phyloP scores from a whole-genome alignment of 2,797 vertebrate genomes.

The Cryptoprocta ferox region DNA sequence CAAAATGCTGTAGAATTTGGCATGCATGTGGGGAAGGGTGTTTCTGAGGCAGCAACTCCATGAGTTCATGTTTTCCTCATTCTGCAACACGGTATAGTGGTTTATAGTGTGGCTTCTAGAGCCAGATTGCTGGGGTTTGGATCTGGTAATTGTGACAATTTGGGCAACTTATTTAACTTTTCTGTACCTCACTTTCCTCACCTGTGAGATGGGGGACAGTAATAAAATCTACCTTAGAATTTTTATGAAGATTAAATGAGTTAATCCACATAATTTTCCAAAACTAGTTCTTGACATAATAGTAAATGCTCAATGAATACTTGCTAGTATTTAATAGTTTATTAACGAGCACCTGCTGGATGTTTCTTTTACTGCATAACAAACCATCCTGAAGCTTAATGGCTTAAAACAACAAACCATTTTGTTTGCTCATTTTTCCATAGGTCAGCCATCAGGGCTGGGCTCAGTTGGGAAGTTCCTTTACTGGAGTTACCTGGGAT shows the following conservation, averaged over 20 bases:
- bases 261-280: background rate
- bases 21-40: background rate
- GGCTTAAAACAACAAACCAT: background rate
- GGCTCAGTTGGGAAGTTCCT: background rate
- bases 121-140: background rate
- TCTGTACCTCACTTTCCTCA: background rate
- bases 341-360: background rate
- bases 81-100: background rate
- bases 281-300: background rate
- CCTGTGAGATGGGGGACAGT: background rate
- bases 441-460: background rate
- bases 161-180: background rate
- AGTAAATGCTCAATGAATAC: background rate
- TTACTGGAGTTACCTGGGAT: background rate
- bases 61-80: background rate
- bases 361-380: background rate
- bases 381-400: background rate
- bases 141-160: background rate
- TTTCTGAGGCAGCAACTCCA: background rate
- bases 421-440: background rate
- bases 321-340: background rate
- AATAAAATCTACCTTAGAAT: background rate
- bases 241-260: background rate
- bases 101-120: background rate
- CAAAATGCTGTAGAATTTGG: background rate